phyloP scores from a whole-genome alignment of 1,140 invertebrate species.

The Ips typographus region DNA sequence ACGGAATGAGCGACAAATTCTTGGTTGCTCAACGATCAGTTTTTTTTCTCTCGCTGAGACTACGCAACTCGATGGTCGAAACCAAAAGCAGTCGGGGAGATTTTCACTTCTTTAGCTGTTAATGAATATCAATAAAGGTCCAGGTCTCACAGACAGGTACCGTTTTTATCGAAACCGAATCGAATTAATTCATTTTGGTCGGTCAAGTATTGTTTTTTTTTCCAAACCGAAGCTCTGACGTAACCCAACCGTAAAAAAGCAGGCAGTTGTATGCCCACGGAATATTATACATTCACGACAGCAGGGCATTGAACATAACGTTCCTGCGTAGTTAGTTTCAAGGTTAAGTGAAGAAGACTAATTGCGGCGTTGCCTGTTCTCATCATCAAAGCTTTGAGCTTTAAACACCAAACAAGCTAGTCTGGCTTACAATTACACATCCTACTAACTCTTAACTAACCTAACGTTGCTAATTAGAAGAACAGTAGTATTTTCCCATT shows the following conservation, averaged over 20 bases:
- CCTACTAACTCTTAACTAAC: too few relatives aligned
- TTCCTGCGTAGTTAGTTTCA: conserved; percentile 31
- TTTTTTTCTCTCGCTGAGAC: background rate
- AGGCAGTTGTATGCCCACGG: conserved; percentile 25
- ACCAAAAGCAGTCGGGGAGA: too few relatives aligned
- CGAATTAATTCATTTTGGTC: conserved; percentile 22
- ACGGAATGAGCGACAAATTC: background rate
- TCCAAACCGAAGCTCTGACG: conserved; percentile 15
- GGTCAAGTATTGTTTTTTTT: conserved; percentile 1
- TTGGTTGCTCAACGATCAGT: background rate
- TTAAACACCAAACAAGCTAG: background rate
- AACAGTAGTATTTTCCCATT: background rate
- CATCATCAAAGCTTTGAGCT: background rate
- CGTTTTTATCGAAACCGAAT: conserved; percentile 14
- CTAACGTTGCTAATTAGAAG: too few relatives aligned
- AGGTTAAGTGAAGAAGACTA: conserved; percentile 21
- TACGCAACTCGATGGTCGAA: background rate
- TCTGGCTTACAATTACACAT: too few relatives aligned
- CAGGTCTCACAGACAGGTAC: conserved; percentile 4
- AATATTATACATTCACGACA: conserved; percentile 24
- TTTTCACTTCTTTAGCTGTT: too few relatives aligned
- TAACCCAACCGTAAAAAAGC: conserved; percentile 26
- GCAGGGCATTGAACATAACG: conserved; percentile 34
- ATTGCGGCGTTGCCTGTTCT: background rate
- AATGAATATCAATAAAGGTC: background rate